Conservation (phyloP, 37 sponge, comb jelly and placozoan genomes). For the Crambe crambe region DNA sequence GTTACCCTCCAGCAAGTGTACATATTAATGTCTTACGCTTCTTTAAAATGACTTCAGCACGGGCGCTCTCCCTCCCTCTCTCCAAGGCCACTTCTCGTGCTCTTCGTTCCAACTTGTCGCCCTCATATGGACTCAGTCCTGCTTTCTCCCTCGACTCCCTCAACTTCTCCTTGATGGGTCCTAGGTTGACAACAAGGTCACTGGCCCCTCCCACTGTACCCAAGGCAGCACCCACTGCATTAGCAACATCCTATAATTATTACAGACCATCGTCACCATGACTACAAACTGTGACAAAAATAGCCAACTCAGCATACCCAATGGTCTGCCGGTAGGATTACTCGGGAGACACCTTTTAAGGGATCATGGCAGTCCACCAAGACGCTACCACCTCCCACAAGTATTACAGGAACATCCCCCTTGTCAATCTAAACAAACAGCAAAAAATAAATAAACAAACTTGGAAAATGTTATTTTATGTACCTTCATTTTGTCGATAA, state of each 20-base stretch:
- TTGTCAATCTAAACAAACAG: slow-evolving; percentile 34
- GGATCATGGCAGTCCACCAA: slow-evolving; percentile 50
- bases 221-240: slow-evolving; percentile 91
- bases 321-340: slow-evolving; percentile 55
- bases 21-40: background rate
- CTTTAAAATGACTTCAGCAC: background rate
- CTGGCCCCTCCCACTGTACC: slow-evolving; percentile 66
- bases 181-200: slow-evolving; percentile 56
- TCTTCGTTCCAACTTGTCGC: background rate
- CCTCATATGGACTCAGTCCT: background rate
- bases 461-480: background rate
- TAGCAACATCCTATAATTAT: slow-evolving; percentile 70
- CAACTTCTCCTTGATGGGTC: slow-evolving; percentile 4
- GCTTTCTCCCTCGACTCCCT: background rate
- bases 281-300: background rate
- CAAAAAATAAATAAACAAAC: background rate
- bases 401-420: slow-evolving; percentile 67
- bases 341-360: slow-evolving; percentile 49
- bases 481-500: slow-evolving; percentile 83
- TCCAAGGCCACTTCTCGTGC: slow-evolving; percentile 35
- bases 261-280: background rate
- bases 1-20: too few relatives aligned
- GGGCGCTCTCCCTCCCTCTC: slow-evolving; percentile 18
- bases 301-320: slow-evolving; percentile 48
- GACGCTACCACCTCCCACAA: slow-evolving; percentile 85